phyloP scores from a whole-genome alignment of 2,113 vertebrate species.

The Seriola aureovittata region DNA sequence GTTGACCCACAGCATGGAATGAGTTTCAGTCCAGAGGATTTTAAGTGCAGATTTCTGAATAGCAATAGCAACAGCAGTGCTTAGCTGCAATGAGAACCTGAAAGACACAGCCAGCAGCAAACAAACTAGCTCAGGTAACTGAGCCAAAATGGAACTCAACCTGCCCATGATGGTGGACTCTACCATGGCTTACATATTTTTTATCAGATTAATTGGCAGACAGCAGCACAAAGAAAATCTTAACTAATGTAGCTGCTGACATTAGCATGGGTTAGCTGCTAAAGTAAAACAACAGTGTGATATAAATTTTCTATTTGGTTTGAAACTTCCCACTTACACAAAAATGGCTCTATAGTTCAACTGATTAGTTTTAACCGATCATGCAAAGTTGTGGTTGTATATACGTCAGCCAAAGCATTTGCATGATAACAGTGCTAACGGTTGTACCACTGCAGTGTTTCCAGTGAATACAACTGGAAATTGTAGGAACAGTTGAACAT shows the following conservation, averaged over 20 bases:
- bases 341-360: not conserved
- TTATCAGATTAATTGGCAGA: not conserved
- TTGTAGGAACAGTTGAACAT: not conserved
- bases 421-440: not conserved
- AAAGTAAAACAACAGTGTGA: not conserved
- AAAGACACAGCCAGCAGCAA: conserved; percentile 1
- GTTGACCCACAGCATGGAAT: not conserved
- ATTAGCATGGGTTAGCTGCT: not conserved
- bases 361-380: not conserved
- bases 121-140: not conserved
- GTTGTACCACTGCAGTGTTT: not conserved
- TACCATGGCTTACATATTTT: not conserved
- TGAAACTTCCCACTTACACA: not conserved
- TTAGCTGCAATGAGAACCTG: not conserved
- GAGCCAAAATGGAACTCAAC: not conserved
- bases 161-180: not conserved
- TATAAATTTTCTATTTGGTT: not conserved
- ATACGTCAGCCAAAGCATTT: not conserved
- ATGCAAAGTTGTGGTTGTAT: conserved; percentile 15
- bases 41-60: not conserved
- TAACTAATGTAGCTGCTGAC: not conserved
- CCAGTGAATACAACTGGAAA: not conserved
- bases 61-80: not conserved
- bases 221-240: not conserved
- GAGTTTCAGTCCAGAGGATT: not conserved